A percentile compares a stretch with the other conserved stretches of the same genome.
These are phyloP conservation scores for Craterocephalus amniculus DNA, from an alignment of 2,797 vertebrate genomes.

Conservation along the genomic window DNA sequence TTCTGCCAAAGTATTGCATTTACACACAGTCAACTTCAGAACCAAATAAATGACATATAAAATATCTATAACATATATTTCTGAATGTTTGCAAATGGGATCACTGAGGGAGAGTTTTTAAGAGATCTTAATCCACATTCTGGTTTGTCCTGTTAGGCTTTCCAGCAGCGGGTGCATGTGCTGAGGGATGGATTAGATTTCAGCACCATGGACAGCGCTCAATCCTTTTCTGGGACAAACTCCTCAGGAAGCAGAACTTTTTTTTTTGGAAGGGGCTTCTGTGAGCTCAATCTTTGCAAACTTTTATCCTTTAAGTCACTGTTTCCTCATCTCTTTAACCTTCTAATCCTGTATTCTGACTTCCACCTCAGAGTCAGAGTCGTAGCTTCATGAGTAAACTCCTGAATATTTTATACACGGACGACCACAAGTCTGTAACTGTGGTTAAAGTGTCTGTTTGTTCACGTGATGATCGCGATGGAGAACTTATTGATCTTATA, in stretches of 20 bases:
- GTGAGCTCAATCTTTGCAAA: slow-evolving; percentile 15
- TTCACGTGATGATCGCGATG: slow-evolving; percentile 22
- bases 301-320: slow-evolving; percentile 27
- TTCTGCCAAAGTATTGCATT: slow-evolving; percentile 2
- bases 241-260: slow-evolving; percentile 38
- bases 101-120: slow-evolving; percentile 19
- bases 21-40: not conserved
- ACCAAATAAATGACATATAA: not conserved
- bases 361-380: slow-evolving; percentile 14
- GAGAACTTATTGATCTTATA: slow-evolving; percentile 52
- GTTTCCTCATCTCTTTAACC: slow-evolving; percentile 19
- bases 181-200: slow-evolving; percentile 51
- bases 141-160: slow-evolving; percentile 30
- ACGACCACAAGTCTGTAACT: slow-evolving; percentile 63
- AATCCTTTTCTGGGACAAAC: not conserved
- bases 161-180: slow-evolving; percentile 25
- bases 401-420: slow-evolving; percentile 71
- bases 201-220: slow-evolving; percentile 71
- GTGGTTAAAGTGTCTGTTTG: slow-evolving; percentile 53
- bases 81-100: slow-evolving; percentile 13
- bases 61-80: slow-evolving; percentile 2
- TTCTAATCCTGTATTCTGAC: not conserved
- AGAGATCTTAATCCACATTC: slow-evolving; percentile 19
- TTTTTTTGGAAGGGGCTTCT: slow-evolving; percentile 32
- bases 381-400: slow-evolving; percentile 35